A percentile compares a stretch with the other conserved stretches of the same genome.
Evolutionary conservation across 2,888 invertebrate species (phyloP).

Genomic region (Ptychoptera contaminata): DNA sequence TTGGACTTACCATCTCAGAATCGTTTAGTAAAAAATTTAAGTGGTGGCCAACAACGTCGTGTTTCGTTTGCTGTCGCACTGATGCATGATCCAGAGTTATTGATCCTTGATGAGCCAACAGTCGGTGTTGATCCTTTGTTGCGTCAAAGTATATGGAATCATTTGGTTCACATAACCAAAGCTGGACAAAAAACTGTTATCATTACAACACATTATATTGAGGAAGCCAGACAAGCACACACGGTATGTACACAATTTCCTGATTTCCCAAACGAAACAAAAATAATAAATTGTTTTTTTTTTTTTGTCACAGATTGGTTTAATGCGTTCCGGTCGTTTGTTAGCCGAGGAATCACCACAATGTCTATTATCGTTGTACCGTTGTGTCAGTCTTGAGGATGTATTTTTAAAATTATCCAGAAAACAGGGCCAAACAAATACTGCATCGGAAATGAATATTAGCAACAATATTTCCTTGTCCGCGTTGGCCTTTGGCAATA

Average conservation of each 20-base stretch:
- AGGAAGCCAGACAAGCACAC: constrained; percentile 84
- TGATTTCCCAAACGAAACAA: background rate
- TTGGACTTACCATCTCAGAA: constrained; percentile 78
- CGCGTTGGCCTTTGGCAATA: constrained; percentile 64
- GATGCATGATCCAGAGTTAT: constrained; percentile 81
- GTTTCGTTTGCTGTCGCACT: constrained; percentile 85
- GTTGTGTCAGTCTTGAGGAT: constrained; percentile 72
- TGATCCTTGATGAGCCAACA: constrained; percentile 85
- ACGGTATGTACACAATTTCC: constrained; percentile 41
- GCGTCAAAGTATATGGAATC: constrained; percentile 87
- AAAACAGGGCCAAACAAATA: constrained; percentile 53
- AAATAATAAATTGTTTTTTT: constrained; percentile 9
- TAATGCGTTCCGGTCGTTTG: constrained; percentile 83
- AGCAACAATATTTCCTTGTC: constrained; percentile 66
- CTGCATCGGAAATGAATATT: constrained; percentile 28
- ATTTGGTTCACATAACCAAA: constrained; percentile 77
- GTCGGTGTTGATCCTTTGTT: constrained; percentile 85
- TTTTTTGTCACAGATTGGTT: constrained; percentile 55
- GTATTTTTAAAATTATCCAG: constrained; percentile 82
- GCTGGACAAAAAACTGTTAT: constrained; percentile 84
- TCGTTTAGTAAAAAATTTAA: constrained; percentile 61
- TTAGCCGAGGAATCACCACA: constrained; percentile 84
- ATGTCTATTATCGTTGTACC: constrained; percentile 66
- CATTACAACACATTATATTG: constrained; percentile 87
- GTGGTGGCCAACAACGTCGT: constrained; percentile 82